Evolutionary conservation across 2,888 invertebrate species (phyloP).

Genomic region (Ligdia adustata): DNA sequence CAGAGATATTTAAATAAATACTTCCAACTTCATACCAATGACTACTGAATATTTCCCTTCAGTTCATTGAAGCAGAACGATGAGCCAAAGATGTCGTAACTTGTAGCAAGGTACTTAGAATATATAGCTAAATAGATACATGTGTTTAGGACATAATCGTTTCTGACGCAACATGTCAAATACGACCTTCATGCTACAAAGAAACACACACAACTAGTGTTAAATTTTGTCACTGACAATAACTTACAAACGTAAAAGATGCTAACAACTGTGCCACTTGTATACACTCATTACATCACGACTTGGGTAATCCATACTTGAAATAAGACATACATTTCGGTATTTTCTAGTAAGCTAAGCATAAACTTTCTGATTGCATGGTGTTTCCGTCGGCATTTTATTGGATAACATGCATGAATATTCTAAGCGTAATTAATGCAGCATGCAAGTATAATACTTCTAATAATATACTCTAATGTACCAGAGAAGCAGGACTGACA

Average conservation of each 20-base stretch:
- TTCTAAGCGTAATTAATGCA: background rate
- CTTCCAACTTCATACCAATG: slow-evolving; percentile 1
- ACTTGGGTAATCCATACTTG: no score
- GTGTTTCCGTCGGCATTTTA: background rate
- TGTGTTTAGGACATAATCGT: slow-evolving; percentile 10
- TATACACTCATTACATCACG: no score
- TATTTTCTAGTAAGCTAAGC: no score
- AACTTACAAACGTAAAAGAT: background rate
- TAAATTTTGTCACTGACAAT: slow-evolving; percentile 16
- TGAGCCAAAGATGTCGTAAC: slow-evolving; percentile 7
- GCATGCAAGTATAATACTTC: background rate
- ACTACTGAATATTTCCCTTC: slow-evolving; percentile 6
- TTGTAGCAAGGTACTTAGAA: background rate
- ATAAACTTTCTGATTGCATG: no score
- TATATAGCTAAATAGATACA: background rate
- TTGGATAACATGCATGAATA: background rate
- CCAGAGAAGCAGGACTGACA: background rate
- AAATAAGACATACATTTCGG: no score
- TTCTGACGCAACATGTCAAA: slow-evolving; percentile 26
- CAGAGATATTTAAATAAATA: slow-evolving; percentile 2
- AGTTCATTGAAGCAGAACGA: slow-evolving; percentile 9
- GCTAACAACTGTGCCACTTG: background rate
- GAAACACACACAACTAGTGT: slow-evolving; percentile 15
- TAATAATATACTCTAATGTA: background rate
- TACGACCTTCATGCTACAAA: slow-evolving; percentile 37